Percentiles rank a stretch among this genome's conserved stretches.
Conservation (phyloP, 1,140 invertebrate species). For the Samia ricini region DNA sequence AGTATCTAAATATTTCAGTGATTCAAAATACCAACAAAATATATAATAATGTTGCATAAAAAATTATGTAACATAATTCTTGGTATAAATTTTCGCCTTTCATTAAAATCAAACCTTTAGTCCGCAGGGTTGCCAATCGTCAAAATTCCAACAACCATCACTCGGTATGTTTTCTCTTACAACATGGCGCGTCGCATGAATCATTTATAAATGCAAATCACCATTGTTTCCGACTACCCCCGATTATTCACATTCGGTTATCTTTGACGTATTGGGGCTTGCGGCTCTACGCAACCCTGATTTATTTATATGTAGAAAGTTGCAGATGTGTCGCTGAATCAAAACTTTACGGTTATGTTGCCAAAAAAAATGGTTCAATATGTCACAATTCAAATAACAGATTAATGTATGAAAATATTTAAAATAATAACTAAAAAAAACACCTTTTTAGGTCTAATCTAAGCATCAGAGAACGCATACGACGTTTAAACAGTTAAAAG, state of each 20-base stretch:
- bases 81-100: no score
- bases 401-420: no score
- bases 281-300: slow-evolving; percentile 26
- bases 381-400: no score
- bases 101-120: neutral
- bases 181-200: slow-evolving; percentile 39
- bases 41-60: no score
- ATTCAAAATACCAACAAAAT: no score
- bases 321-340: neutral
- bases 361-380: neutral
- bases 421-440: no score
- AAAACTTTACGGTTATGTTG: neutral
- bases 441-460: no score
- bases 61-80: no score
- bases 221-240: slow-evolving; percentile 38
- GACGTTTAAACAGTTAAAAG: no score
- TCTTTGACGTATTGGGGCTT: slow-evolving; percentile 40
- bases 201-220: slow-evolving; percentile 47
- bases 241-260: slow-evolving; percentile 43
- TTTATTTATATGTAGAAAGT: slow-evolving; percentile 29
- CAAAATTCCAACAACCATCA: slow-evolving; percentile 35
- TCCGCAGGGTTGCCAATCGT: slow-evolving; percentile 30
- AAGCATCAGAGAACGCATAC: no score
- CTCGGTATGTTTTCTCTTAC: slow-evolving; percentile 29
- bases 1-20: no score